A percentile compares a stretch with the other conserved stretches of the same genome.
Evolutionary conservation across 2,113 vertebrate genomes (phyloP).

Genomic region (Hystrix cristata): DNA sequence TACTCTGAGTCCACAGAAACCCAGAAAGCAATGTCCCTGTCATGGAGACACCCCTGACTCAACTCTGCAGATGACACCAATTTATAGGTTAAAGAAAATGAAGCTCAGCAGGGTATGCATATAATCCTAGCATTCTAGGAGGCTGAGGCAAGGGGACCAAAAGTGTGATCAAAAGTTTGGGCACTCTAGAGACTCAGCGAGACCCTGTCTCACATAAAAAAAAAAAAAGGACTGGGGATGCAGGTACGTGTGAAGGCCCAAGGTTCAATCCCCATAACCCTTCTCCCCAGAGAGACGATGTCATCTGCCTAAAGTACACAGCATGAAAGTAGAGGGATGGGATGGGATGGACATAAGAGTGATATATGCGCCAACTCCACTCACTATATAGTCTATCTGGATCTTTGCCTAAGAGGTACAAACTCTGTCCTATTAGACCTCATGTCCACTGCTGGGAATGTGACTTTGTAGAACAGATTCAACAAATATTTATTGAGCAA

Average conservation of each 20-base stretch:
- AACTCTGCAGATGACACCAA: conserved; percentile 14
- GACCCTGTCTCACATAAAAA: neutral
- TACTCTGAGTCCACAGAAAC: neutral
- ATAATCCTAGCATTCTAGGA: neutral
- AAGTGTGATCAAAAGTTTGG: neutral
- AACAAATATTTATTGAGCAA: conserved; percentile 56
- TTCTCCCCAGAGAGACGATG: neutral
- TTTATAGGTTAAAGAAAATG: neutral
- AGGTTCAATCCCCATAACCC: neutral
- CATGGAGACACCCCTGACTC: neutral
- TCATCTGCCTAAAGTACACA: conserved; percentile 1
- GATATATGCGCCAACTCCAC: neutral
- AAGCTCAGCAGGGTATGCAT: neutral
- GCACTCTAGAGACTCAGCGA: neutral
- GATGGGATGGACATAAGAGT: neutral
- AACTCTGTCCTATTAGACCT: neutral
- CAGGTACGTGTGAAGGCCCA: neutral
- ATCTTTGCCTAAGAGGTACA: neutral
- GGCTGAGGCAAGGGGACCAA: neutral
- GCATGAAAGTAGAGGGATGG: neutral
- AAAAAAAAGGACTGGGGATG: neutral
- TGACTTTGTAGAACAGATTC: conserved; percentile 5
- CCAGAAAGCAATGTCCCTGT: neutral
- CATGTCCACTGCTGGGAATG: neutral
- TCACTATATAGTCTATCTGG: neutral